phyloP scores from a whole-genome alignment of 2,113 vertebrate species.

The Rhea pennata region DNA sequence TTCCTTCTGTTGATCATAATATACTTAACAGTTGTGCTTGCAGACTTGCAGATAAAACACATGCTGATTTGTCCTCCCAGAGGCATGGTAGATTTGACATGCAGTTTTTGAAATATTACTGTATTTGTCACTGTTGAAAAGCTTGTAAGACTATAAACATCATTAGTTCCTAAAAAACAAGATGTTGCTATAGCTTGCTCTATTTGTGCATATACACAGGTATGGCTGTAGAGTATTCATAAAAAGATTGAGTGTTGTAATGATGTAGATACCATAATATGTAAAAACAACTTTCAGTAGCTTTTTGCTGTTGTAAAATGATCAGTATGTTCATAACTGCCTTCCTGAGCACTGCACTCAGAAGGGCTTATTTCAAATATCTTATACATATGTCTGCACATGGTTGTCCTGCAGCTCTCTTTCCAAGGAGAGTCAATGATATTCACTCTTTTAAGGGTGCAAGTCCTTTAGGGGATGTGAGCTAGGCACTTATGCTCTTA shows the following conservation, averaged over 20 bases:
- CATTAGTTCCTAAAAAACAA: background rate
- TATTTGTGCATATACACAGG: background rate
- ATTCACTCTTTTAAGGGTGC: background rate
- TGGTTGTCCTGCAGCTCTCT: background rate
- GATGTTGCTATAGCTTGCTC: background rate
- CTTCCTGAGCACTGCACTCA: background rate
- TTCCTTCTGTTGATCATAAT: conserved; percentile 56
- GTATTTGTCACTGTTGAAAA: conserved; percentile 33
- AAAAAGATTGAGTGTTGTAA: background rate
- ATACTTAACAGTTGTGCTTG: conserved; percentile 30
- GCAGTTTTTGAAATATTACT: conserved; percentile 26
- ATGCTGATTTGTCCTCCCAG: conserved; percentile 55
- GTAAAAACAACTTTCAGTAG: background rate
- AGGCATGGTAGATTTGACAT: conserved; percentile 51
- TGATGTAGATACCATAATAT: background rate
- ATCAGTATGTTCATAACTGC: background rate
- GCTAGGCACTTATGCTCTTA: background rate
- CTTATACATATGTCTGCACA: background rate
- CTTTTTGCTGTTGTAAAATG: background rate
- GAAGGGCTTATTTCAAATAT: background rate
- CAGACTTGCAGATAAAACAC: conserved; percentile 31
- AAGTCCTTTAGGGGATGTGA: background rate
- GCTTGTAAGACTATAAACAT: conserved; percentile 33
- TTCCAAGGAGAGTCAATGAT: background rate
- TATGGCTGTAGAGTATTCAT: background rate